A percentile compares a stretch with the other conserved stretches of the same genome.
Evolutionary conservation across 2,888 invertebrate genomes (phyloP).

Genomic region (Dimorphilus gyrociliatus): DNA sequence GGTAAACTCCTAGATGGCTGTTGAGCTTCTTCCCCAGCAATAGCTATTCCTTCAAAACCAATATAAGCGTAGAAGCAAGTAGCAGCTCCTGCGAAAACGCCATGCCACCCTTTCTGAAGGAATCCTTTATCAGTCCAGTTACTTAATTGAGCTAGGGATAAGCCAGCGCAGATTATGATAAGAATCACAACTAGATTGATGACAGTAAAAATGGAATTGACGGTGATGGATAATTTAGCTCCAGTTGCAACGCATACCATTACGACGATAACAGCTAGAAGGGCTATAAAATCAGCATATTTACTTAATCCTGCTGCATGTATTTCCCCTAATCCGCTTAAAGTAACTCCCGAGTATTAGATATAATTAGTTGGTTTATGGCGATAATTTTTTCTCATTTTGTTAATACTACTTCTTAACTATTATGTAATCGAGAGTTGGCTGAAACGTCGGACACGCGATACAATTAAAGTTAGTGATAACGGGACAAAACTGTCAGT

Average conservation of each 20-base stretch:
- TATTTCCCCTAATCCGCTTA: constrained; percentile 12
- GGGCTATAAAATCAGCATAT: constrained; percentile 37
- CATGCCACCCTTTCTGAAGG: constrained; percentile 21
- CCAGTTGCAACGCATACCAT: constrained; percentile 19
- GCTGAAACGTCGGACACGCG: too few species aligned
- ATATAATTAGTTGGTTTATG: too few species aligned
- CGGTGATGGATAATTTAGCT: constrained; percentile 29
- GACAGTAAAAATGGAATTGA: constrained; percentile 32
- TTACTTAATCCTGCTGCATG: constrained; percentile 11
- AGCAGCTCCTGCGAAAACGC: constrained; percentile 34
- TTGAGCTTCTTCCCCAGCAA: constrained; percentile 37
- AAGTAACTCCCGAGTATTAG: too few species aligned
- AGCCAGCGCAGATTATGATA: constrained; percentile 46
- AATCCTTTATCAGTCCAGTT: constrained; percentile 54
- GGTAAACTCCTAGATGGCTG: constrained; percentile 33
- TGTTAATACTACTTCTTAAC: too few species aligned
- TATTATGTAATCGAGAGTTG: too few species aligned
- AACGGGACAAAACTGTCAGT: too few species aligned
- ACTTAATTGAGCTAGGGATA: constrained; percentile 58
- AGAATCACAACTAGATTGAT: constrained; percentile 30
- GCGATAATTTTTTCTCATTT: too few species aligned
- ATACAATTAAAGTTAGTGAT: too few species aligned
- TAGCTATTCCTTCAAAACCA: constrained; percentile 36
- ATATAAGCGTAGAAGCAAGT: constrained; percentile 38
- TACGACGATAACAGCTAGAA: constrained; percentile 39